Evolutionary conservation across 2,113 vertebrate species (phyloP), one percentile per base, ranked within the genome.

Genomic region (Capreolus pygargus): DNA sequence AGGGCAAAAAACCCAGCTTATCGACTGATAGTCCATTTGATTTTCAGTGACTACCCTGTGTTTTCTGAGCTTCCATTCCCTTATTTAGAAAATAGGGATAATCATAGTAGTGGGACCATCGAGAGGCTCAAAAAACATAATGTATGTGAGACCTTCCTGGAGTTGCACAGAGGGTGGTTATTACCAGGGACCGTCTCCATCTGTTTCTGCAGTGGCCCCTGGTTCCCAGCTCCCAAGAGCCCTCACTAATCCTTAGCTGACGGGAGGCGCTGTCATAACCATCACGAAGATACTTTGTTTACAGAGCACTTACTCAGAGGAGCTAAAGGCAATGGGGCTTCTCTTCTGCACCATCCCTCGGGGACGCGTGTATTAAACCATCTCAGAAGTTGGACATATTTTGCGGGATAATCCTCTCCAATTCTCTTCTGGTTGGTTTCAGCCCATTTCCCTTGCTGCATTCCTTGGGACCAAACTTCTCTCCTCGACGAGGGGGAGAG

Each of bases 401-500:
- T 93, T 95, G 76, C 52, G 86, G 39, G 88, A 94, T 97, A 96
- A 98, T 97, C 92, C 96, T 55, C 89, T 96, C 85, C 82, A 83
- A 91, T 96, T 95, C 54, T 93, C 96, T 91, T 98, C 92, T 28
- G 17, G 55, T 97, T 97, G 88, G 96, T 96, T 98, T 94, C 94
- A 96, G 94, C 60, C 90, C 94, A 98, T 98, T 97, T 98, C 94
- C 87, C 13, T 57, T 91, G 79, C 47, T 81, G 64, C 5, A 17
- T 60, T 64, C 60, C 33, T 17, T 57, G 54, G 89, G 52, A 92
- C 4, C 95, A 98, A 97, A 94, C 90, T 96, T 79, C 95, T n/a
- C 64, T 98, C 95, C 96, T 74, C 17, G 91, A 58, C 60, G 81
- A n/a, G 52, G 14, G 60, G 54, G 52, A 60, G 47, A 86, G 16